Evolutionary conservation across 2,888 invertebrate genomes (phyloP), one percentile per base, ranked within the genome.

Genomic region (Drosophila diplacantha): DNA sequence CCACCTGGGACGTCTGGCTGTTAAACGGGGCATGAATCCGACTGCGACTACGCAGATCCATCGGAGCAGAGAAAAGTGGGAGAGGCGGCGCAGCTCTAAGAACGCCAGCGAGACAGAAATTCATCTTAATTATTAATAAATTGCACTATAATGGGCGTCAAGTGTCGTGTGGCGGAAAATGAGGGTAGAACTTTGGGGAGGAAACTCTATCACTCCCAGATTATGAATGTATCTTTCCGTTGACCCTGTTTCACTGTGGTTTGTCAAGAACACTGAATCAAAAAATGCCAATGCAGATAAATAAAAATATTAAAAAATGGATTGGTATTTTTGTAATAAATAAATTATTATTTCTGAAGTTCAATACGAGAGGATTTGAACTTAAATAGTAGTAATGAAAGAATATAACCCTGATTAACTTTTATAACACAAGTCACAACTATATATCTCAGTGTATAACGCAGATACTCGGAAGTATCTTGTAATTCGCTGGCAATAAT

Each of bases 171-270:
- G 59, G 53, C 60, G 49, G 38, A 49, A 68, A 66, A 67, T 67
- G 60, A 59, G 67, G 65, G 67, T 43, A 67, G 34, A 38, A 51
- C 44, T 39, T 35, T 16, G 26, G 26, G 35, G 22, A 32, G 37
- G 24, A 32, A 11, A 38, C 31, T 34, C 47, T 31, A 31, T 44
- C 44, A 32, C 60, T 14, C 5, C 34, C 37, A 37, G n/a, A 54
- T 20, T 35, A 54, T 55, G 16, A 22, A 55, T 55, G 29, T 50
- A 2, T 35, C 20, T 35, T 8, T 52, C 18, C 37, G 29, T 44
- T 46, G 62, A 65, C 67, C 63, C 70, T 72, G 67, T 43, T 26
- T 67, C 72, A 72, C 65, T 66, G 79, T 68, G 14, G 18, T 53
- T 49, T 52, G 3, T 16, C 16, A 11, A 31, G 11, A 5, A 52